phyloP scores from a whole-genome alignment of 1,140 invertebrate genomes.

The Sarcophaga peregrina region DNA sequence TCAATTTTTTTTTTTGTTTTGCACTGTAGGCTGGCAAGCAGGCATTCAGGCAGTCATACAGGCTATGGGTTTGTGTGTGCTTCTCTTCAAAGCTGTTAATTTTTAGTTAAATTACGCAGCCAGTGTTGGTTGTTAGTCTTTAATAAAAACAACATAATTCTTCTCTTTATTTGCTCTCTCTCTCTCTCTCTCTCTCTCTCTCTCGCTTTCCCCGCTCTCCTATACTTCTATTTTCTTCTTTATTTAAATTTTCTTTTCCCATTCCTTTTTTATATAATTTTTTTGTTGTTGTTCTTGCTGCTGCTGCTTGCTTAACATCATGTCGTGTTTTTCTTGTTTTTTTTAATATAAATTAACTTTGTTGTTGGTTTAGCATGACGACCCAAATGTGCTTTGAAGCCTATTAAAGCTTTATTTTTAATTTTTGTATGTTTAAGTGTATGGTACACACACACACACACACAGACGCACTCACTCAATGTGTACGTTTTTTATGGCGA shows the following conservation, averaged over 20 bases:
- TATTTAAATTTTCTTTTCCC: too few relatives aligned
- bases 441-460: background rate
- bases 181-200: background rate
- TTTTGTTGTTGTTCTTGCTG: background rate
- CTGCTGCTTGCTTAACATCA: background rate
- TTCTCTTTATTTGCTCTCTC: background rate
- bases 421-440: background rate
- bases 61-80: too few relatives aligned
- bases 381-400: conserved; percentile 41
- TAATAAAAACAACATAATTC: background rate
- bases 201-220: background rate
- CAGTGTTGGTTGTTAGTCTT: background rate
- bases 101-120: conserved; percentile 33
- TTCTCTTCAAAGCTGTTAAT: conserved; percentile 33
- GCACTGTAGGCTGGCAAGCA: too few relatives aligned
- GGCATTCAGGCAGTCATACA: too few relatives aligned
- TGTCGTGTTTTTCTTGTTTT: background rate
- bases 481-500: background rate
- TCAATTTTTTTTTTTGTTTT: too few relatives aligned
- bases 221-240: too few relatives aligned
- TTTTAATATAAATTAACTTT: conserved; percentile 37
- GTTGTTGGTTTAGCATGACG: conserved; percentile 37
- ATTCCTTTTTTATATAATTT: background rate
- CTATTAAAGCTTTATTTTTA: conserved; percentile 26
- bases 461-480: background rate